Evolutionary conservation across 2,888 invertebrate species (phyloP).

Genomic region (Dioctria rufipes): DNA sequence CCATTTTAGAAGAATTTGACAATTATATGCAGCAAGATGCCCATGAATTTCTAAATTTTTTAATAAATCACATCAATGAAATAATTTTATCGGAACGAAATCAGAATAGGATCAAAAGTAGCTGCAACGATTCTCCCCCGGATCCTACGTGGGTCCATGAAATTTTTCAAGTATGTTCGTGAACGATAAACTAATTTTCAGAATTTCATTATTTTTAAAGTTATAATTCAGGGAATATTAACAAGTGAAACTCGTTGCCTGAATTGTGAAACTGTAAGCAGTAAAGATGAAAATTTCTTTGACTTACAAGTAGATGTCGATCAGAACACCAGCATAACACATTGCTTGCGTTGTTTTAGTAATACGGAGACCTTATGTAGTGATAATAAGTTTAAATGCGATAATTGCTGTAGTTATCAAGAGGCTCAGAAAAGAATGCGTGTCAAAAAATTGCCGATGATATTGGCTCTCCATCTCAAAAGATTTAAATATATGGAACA

Average conservation of each 20-base stretch:
- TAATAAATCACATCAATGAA: conserved; percentile 98
- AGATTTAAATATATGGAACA: conserved; percentile 99
- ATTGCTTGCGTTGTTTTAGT: conserved; percentile 97
- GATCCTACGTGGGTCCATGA: conserved; percentile 99
- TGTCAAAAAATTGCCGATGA: conserved; percentile 97
- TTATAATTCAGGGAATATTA: conserved; percentile 92
- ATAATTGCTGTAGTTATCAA: conserved; percentile 99
- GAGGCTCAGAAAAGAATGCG: conserved; percentile 99
- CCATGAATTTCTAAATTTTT: conserved; percentile 99
- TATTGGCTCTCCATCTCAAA: conserved; percentile 97
- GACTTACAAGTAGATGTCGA: conserved; percentile 99
- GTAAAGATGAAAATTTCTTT: conserved; percentile 99
- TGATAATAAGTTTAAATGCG: conserved; percentile 99
- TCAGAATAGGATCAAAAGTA: conserved; percentile 62
- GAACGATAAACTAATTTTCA: neutral
- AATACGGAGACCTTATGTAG: conserved; percentile 98
- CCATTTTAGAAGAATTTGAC: conserved; percentile 93
- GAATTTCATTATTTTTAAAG: no score
- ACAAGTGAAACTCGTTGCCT: conserved; percentile 99
- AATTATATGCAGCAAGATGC: conserved; percentile 99
- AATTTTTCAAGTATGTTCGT: conserved; percentile 84
- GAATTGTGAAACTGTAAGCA: conserved; percentile 99
- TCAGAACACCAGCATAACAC: conserved; percentile 99
- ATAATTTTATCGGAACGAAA: conserved; percentile 87
- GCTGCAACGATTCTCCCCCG: conserved; percentile 72